Evolutionary conservation across 2,888 invertebrate species (phyloP), one percentile per base, ranked within the genome.

Genomic region (Laothoe populi): DNA sequence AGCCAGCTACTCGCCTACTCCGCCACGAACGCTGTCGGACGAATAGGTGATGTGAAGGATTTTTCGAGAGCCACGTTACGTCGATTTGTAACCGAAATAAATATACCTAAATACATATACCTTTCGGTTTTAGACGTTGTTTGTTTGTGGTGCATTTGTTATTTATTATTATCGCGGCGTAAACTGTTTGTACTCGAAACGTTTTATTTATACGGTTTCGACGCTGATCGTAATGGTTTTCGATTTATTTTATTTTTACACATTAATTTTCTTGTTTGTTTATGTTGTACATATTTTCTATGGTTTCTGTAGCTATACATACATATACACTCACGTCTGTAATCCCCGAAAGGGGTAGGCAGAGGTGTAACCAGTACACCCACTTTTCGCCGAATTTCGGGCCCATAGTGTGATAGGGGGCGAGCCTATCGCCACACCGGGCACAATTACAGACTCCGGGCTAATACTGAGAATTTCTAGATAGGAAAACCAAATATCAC

Each of bases 151-250:
- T 61, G 42, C 42, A 53, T 45, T 38, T 35, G 57, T 57, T 61
- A 61, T 61, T 35, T 61, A 61, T 61, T 61, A 57, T 57, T 57
- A 45, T 57, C 61, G 42, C 44, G 3, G 35, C 19, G 57, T 38
- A 45, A 57, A 45, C 45, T 23, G 19, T 31, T 57, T 61, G 53
- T 57, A 45, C 31, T 23, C 31, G 53, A 21, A 57, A 26, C 42
- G 31, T 53, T 49, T 31, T 53, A 53, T 53, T 49, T 61, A 38
- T 57, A 21, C 45, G 57, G 24, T 57, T 61, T 57, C 26, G 35
- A 61, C 61, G 57, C 45, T 57, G 57, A 57, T 57, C 31, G 31
- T 61, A 61, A 61, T 61, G 57, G 57, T 11, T 61, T 61, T 53
- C 49, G 49, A 40, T 26, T 49, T 44, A 53, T 49, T 60, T 53